phyloP scores from a whole-genome alignment of 64 coral and sea anemone species.

The Porites lutea region DNA sequence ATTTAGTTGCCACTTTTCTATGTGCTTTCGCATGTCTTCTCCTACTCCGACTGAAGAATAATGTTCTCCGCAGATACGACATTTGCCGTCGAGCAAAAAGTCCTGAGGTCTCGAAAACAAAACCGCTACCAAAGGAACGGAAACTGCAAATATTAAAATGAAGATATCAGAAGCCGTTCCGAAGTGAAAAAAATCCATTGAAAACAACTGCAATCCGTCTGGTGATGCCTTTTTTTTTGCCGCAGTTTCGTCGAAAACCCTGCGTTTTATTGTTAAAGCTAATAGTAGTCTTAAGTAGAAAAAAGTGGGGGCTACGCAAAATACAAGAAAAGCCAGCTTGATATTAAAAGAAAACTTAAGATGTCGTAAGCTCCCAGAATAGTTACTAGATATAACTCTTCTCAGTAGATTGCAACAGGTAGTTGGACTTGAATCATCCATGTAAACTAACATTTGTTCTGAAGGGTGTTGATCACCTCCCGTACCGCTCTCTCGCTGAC shows the following conservation, averaged over 20 bases:
- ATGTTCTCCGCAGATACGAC: fast-evolving
- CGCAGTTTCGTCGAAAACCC: background rate
- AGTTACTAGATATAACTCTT: background rate
- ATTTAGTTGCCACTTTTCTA: too few relatives aligned
- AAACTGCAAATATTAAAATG: background rate
- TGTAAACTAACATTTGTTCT: background rate
- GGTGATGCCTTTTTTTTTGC: background rate
- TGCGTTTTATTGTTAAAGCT: too few relatives aligned
- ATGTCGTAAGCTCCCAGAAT: background rate
- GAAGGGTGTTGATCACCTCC: too few relatives aligned
- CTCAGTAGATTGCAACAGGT: background rate
- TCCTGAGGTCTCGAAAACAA: background rate
- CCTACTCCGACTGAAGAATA: background rate
- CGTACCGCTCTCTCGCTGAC: too few relatives aligned
- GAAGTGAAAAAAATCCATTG: too few relatives aligned
- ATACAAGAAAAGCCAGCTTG: background rate
- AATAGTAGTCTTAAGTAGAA: background rate
- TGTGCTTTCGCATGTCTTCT: too few relatives aligned
- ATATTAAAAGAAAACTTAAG: background rate
- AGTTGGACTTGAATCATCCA: background rate
- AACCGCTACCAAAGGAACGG: background rate
- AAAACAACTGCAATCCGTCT: too few relatives aligned
- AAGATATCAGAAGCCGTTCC: too few relatives aligned
- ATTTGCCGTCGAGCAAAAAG: background rate
- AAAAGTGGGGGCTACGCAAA: background rate